Base-by-base conservation (phyloP, 2,888 invertebrate species). In the Oscheius sp. region DNA sequence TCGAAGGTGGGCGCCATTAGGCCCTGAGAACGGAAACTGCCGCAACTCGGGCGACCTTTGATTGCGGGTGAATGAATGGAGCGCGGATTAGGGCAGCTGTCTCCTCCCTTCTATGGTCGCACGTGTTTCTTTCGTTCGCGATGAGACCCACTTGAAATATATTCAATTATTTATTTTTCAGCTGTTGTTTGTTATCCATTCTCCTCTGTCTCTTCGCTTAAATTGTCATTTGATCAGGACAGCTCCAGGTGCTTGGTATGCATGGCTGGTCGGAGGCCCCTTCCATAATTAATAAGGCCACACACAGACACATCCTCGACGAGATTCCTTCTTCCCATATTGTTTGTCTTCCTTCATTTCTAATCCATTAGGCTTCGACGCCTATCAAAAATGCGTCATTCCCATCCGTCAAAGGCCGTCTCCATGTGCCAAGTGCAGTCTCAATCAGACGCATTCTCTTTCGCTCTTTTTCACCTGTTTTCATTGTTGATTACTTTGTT, bases 371-470 rank as follows among this genome's bases (percentile, higher is more conserved):
- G n/a, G 13, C 49, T 55, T 55, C 55, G 23, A 25, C 23, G 55
- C 21, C 13, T 55, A 35, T 35, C 35, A 35, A 35, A 9, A 35
- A 35, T 35, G 35, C 35, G 35, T 35, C 35, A 35, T 25, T 55
- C 55, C 23, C 55, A 23, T 55, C 55, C 55, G 49, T 49, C 49
- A 49, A 49, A 49, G 49, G 49, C 35, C 35, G 35, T 35, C 35
- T 35, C 35, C 0, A 58, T 29, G 58, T 58, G 45, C 43, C 61
- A 45, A 61, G 43, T 61, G 61, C 61, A 61, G 18, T 61, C 61
- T 18, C 21, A 55, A 55, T 55, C 55, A 55, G 55, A 55, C 55
- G 41, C 61, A 61, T 23, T 43, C 61, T 18, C 61, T 45, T 43
- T 35, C 59, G 2, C 53, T 18, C 55, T 25, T 49, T 49, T 21